Evolutionary conservation across 2,797 vertebrate species (phyloP), one percentile per base, ranked within the genome.

Genomic region (Acridotheres tristis): DNA sequence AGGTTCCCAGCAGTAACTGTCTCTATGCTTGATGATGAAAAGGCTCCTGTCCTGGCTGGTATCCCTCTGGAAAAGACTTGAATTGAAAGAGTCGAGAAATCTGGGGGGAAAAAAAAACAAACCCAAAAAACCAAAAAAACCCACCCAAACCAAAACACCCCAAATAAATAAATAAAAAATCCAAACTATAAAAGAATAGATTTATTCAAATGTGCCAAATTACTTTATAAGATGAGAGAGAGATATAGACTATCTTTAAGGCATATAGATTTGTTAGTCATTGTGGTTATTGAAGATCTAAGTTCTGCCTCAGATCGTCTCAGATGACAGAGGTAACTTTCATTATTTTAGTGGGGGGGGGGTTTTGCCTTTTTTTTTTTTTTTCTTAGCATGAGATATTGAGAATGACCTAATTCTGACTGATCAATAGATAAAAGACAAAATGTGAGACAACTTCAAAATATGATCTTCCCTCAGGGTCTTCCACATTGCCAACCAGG

Each of bases 401-500:
- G 47, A 88, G 26, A 82, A 53, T 76, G 17, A 68, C 29, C 34
- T 62, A 20, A 43, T 86, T 73, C 51, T 88, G 51, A 58, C 7
- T 54, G 53, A 77, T 57, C 23, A 48, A 22, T 51, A 80, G 36
- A 55, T 74, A 54, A 84, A 58, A 84, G 19, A 25, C 4, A 43
- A 84, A 82, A 71, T 66, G 34, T 58, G 36, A 68, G 61, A 69
- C 27, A 80, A 79, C 25, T 80, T 36, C 29, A 83, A 62, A 90
- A 77, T 25, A 50, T 19, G 30, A 32, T 66, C 57, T 80, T 71
- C n/a, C 48, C 45, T 45, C 62, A 54, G 48, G 36, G 62, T 62
- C 50, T 89, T 86, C 29, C 16, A 53, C 29, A 32, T 71, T 38
- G 34, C 25, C 42, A 42, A 2, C n/a, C 71, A 27, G 7, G 14